These are phyloP conservation scores for Oscheius sp. DNA, from an alignment of 2,888 invertebrate genomes.

Conservation along the genomic window DNA sequence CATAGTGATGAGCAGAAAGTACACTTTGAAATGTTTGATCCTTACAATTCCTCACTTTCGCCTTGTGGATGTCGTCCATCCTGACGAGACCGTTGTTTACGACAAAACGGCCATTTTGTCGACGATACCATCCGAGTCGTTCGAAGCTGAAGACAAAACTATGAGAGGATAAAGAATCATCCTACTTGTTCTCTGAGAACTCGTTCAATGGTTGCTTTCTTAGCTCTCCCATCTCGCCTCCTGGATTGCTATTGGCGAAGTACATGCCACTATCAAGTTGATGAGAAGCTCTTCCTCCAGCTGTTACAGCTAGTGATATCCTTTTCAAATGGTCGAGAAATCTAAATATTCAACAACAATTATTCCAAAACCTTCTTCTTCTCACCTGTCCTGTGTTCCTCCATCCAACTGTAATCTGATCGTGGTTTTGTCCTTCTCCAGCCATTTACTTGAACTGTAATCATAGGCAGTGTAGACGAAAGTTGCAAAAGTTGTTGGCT, in stretches of 20 bases:
- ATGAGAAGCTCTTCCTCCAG: conserved; percentile 61
- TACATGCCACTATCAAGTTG: conserved; percentile 68
- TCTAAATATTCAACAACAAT: conserved; percentile 28
- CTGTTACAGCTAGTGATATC: conserved; percentile 59
- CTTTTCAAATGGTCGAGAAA: conserved; percentile 50
- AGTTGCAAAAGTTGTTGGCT: conserved; percentile 64
- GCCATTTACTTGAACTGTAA: conserved; percentile 60
- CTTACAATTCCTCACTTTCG: conserved; percentile 64
- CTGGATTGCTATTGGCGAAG: conserved; percentile 59
- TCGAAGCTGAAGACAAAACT: conserved; percentile 58
- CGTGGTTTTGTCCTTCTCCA: conserved; percentile 60
- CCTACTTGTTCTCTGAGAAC: conserved; percentile 66
- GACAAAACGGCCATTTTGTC: conserved; percentile 53
- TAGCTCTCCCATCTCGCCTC: conserved; percentile 60
- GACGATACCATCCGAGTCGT: conserved; percentile 68
- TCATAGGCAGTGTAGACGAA: conserved; percentile 65
- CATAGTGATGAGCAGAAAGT: conserved; percentile 66
- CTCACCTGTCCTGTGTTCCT: conserved; percentile 55
- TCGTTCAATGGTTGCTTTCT: conserved; percentile 64
- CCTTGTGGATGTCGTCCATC: conserved; percentile 67
- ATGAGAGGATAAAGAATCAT: not conserved
- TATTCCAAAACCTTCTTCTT: not conserved
- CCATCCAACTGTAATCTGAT: conserved; percentile 64
- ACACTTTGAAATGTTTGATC: conserved; percentile 62
- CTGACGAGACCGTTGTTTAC: conserved; percentile 65